Evolutionary conservation across 2,797 vertebrate species (phyloP).

Genomic region (Hafferia zeledoni): DNA sequence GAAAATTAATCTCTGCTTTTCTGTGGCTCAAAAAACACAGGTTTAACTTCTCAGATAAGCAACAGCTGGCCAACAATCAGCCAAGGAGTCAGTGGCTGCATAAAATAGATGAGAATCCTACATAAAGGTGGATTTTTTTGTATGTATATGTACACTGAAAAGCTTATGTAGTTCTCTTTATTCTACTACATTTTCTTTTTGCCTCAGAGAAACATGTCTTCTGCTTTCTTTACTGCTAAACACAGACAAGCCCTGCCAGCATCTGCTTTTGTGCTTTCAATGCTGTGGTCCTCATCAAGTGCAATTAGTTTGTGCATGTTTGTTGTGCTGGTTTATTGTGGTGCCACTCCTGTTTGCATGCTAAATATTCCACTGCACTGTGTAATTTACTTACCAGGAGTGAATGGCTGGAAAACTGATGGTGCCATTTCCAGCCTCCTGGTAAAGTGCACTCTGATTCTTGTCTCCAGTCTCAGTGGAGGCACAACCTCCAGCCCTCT

Average conservation of each 20-base stretch:
- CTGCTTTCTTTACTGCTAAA: background rate
- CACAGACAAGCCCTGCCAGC: background rate
- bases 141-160: background rate
- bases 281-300: background rate
- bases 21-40: background rate
- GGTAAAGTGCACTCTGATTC: background rate
- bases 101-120: background rate
- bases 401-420: background rate
- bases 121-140: background rate
- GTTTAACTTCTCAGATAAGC: background rate
- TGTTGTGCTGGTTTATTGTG: background rate
- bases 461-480: background rate
- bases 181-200: background rate
- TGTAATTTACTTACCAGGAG: background rate
- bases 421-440: background rate
- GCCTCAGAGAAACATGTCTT: background rate
- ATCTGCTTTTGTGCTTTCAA: background rate
- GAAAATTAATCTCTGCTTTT: slow-evolving; percentile 16
- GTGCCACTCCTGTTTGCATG: background rate
- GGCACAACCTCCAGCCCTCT: background rate
- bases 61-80: background rate
- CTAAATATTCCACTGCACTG: background rate
- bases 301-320: background rate
- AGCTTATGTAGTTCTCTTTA: background rate
- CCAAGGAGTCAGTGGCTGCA: background rate